A percentile compares a stretch with the other conserved stretches of the same genome.
These are phyloP conservation scores for Metopolophium dirhodum DNA, from an alignment of 1,140 invertebrate species.

Conservation along the genomic window DNA sequence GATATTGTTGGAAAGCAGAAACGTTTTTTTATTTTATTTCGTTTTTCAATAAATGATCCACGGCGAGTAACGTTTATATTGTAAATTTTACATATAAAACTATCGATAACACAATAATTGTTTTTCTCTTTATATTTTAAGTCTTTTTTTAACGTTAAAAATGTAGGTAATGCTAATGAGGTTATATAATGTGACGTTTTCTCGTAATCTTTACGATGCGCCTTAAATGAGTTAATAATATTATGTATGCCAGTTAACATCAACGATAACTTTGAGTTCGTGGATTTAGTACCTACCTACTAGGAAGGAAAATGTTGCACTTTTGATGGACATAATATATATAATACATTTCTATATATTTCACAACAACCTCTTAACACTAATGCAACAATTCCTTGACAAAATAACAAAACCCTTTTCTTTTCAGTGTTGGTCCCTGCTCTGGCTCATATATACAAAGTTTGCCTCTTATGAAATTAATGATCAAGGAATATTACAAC, in stretches of 20 bases:
- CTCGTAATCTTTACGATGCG: not conserved
- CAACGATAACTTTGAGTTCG: not conserved
- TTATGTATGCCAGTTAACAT: not conserved
- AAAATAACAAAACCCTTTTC: not conserved
- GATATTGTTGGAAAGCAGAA: slow-evolving; percentile 40
- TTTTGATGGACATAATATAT: not conserved
- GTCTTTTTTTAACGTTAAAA: not conserved
- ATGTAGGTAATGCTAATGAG: not conserved
- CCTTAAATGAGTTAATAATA: not conserved
- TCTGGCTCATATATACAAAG: not conserved
- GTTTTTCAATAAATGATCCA: not conserved
- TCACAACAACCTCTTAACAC: not conserved
- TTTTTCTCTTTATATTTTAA: not conserved
- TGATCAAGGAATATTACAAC: not conserved
- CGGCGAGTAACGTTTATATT: not conserved
- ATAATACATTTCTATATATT: not conserved
- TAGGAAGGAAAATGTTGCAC: not conserved
- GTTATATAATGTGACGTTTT: not conserved
- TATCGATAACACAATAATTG: not conserved
- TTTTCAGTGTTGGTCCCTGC: not conserved
- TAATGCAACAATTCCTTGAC: not conserved
- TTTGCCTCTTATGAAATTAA: too few species aligned
- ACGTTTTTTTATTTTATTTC: slow-evolving; percentile 11
- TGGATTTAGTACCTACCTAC: not conserved
- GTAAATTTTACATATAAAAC: not conserved